Percentiles rank a stretch among this genome's conserved stretches.
Conservation (phyloP, 2,888 invertebrate genomes). For the Leptarthrus brevirostris region DNA sequence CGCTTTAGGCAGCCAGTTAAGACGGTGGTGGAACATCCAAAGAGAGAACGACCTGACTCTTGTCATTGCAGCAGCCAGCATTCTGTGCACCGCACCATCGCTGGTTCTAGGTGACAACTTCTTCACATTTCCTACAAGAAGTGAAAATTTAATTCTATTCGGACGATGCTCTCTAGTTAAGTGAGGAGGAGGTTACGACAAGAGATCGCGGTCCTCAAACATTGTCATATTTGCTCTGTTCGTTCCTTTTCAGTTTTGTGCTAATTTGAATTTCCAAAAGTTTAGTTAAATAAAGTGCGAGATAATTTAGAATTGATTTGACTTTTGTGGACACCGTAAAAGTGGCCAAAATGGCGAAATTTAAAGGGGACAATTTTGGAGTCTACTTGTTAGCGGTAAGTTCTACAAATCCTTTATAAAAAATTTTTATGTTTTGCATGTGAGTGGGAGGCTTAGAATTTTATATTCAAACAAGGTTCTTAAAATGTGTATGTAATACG, state of each 20-base stretch:
- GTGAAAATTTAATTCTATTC: conserved; percentile 19
- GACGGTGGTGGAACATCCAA: background rate
- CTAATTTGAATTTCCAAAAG: background rate
- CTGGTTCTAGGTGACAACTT: background rate
- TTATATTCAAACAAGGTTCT: too few relatives aligned
- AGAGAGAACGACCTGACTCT: background rate
- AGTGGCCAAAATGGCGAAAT: conserved; percentile 21
- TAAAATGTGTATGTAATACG: too few relatives aligned
- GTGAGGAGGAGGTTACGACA: conserved; percentile 11
- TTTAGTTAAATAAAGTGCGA: background rate
- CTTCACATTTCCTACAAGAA: conserved; percentile 23
- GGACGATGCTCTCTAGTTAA: conserved; percentile 12
- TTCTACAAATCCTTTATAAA: background rate
- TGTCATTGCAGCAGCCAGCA: background rate
- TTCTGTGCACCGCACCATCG: background rate
- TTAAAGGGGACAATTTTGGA: background rate
- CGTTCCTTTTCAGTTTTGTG: background rate
- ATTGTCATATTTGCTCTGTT: background rate
- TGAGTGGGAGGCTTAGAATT: too few relatives aligned
- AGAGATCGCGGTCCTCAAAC: background rate
- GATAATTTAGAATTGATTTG: conserved; percentile 1
- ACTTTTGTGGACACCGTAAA: background rate
- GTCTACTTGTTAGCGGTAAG: conserved; percentile 18
- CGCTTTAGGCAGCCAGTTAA: background rate
- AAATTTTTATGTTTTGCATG: too few relatives aligned